A percentile compares a stretch with the other conserved stretches of the same genome.
Conservation (phyloP, 2,113 vertebrate species). For the Felis chaus region DNA sequence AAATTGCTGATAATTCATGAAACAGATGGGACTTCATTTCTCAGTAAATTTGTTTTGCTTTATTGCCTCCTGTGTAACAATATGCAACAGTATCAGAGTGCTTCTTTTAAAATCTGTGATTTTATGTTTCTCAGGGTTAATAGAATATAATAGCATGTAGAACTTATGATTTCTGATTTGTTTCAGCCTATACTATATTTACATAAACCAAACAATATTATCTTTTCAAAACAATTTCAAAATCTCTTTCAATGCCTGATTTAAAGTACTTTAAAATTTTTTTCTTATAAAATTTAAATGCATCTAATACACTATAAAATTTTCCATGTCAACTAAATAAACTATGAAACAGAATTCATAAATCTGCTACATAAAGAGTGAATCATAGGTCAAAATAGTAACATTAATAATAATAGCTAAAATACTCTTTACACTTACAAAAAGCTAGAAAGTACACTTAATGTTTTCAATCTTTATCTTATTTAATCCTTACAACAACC, state of each 20-base stretch:
- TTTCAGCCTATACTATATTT: not conserved
- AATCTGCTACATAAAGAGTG: not conserved
- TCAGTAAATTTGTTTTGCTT: constrained; percentile 30
- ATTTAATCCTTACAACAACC: not conserved
- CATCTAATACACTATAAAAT: not conserved
- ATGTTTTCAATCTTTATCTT: not conserved
- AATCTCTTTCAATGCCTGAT: constrained; percentile 27
- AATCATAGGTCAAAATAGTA: constrained; percentile 32
- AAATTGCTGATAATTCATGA: constrained; percentile 15
- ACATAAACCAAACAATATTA: constrained; percentile 28
- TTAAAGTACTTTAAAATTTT: not conserved
- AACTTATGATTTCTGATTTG: not conserved
- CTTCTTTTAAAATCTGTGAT: constrained; percentile 37
- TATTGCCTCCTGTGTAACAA: not conserved
- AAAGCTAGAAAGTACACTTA: not conserved
- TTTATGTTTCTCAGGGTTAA: not conserved
- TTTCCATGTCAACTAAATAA: not conserved
- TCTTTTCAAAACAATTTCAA: not conserved
- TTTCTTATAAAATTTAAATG: constrained; percentile 51
- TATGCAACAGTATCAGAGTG: not conserved
- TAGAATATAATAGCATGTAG: not conserved
- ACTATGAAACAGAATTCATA: not conserved
- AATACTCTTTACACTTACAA: not conserved
- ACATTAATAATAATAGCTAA: constrained; percentile 24
- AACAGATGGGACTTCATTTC: not conserved